Evolutionary conservation across 2,797 vertebrate species (phyloP).

Genomic region (Pseudomugil gertrudae): DNA sequence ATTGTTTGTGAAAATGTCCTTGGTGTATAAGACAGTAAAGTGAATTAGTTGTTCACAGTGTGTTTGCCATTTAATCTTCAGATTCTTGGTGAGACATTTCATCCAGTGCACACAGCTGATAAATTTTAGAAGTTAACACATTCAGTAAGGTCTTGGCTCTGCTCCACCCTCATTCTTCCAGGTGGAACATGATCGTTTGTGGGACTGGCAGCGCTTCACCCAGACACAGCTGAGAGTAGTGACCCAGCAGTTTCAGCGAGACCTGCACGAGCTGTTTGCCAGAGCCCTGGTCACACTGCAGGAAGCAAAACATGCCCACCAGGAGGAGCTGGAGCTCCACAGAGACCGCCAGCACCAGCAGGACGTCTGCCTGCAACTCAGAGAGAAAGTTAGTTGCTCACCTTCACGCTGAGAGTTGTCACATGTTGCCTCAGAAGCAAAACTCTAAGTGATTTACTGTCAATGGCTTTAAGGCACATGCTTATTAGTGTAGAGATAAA

Average conservation of each 20-base stretch:
- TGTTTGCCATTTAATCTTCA: constrained; percentile 11
- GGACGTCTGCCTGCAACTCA: constrained; percentile 87
- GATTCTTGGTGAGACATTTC: background rate
- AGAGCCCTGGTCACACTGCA: constrained; percentile 79
- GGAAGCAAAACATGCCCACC: constrained; percentile 84
- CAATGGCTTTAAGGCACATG: constrained; percentile 11
- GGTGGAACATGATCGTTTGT: constrained; percentile 84
- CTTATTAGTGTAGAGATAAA: constrained; percentile 1
- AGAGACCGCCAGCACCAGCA: constrained; percentile 84
- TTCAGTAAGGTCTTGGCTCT: background rate
- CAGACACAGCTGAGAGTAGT: constrained; percentile 77
- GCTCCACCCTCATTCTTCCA: constrained; percentile 57
- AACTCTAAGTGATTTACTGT: constrained; percentile 14
- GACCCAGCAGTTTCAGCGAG: constrained; percentile 80
- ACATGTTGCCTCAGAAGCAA: constrained; percentile 1
- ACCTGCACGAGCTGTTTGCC: constrained; percentile 79
- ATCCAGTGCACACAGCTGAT: background rate
- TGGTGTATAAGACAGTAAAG: constrained; percentile 12
- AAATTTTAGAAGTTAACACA: background rate
- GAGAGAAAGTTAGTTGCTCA: constrained; percentile 85
- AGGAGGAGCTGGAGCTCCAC: constrained; percentile 80
- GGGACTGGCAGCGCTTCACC: constrained; percentile 78
- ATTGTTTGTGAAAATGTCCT: constrained; percentile 34
- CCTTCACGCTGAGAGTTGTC: constrained; percentile 2
- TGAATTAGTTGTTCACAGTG: background rate